These are phyloP conservation scores for Pseudomyrmex flavicornis DNA, from an alignment of 1,140 invertebrate species.

Conservation along the genomic window DNA sequence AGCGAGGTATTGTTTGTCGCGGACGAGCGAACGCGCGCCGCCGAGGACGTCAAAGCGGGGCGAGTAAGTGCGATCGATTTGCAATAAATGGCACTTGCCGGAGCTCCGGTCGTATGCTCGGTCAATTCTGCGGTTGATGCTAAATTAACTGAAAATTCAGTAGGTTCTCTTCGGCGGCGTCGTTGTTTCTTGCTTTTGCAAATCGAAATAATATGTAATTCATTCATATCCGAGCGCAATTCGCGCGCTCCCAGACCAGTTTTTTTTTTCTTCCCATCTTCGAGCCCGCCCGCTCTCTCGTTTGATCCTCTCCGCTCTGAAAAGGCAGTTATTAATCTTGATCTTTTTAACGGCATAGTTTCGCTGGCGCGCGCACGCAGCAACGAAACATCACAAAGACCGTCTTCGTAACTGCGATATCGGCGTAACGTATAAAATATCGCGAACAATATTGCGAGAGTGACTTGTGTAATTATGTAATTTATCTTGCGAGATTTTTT, in stretches of 20 bases:
- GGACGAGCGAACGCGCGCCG: conserved; percentile 41
- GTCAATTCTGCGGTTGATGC: conserved; percentile 75
- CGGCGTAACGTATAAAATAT: conserved; percentile 55
- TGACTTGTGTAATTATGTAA: conserved; percentile 61
- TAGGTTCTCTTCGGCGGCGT: conserved; percentile 19
- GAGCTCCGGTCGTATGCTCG: conserved; percentile 32
- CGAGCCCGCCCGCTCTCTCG: background rate
- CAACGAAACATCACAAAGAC: conserved; percentile 46
- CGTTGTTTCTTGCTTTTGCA: background rate
- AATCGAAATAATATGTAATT: conserved; percentile 45
- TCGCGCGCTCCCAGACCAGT: no score
- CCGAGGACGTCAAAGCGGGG: conserved; percentile 60
- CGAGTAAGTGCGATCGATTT: conserved; percentile 77
- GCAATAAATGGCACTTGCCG: conserved; percentile 79
- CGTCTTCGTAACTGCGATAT: conserved; percentile 22
- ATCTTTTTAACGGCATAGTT: conserved; percentile 43
- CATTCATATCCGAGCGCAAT: background rate
- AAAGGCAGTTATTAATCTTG: conserved; percentile 44
- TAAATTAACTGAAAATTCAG: conserved; percentile 79
- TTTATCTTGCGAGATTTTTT: conserved; percentile 39
- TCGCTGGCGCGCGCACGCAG: background rate
- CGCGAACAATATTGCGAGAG: conserved; percentile 35
- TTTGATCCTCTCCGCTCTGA: background rate
- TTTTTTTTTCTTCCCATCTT: no score
- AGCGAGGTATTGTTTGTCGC: conserved; percentile 76